These are phyloP conservation scores for Pangasius macronema DNA, from an alignment of 2,797 vertebrate genomes.

Conservation along the genomic window DNA sequence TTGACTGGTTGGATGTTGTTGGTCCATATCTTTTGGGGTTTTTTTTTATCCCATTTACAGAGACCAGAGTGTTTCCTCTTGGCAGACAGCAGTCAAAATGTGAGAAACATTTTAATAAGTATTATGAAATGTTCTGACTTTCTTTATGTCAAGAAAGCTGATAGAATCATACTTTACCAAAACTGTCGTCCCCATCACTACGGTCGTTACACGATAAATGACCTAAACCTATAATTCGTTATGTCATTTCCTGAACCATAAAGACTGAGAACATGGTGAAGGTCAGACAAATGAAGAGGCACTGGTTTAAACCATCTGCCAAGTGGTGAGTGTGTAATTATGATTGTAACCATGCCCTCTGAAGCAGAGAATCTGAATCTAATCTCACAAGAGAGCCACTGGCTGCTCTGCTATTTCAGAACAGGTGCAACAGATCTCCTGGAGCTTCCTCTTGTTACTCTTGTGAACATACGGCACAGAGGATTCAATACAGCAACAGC, in stretches of 20 bases:
- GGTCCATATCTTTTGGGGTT: not conserved
- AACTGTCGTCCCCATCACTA: too few species aligned
- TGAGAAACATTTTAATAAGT: not conserved
- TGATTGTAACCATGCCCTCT: conserved; percentile 1
- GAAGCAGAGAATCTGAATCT: not conserved
- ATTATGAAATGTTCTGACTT: not conserved
- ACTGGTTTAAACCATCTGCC: conserved; percentile 1
- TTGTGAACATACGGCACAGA: not conserved
- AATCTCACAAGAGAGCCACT: not conserved
- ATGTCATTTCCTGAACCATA: not conserved
- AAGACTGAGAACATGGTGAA: conserved; percentile 6
- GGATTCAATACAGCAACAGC: not conserved
- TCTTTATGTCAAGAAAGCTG: not conserved
- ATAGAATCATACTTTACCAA: too few species aligned
- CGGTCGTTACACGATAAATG: too few species aligned
- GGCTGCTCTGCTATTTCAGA: conserved; percentile 9
- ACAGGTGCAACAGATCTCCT: conserved; percentile 22
- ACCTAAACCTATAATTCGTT: too few species aligned
- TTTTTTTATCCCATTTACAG: not conserved
- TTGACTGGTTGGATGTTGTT: not conserved
- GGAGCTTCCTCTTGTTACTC: not conserved
- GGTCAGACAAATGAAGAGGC: conserved; percentile 5
- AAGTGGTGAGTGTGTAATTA: not conserved
- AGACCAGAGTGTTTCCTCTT: not conserved
- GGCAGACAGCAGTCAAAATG: not conserved